phyloP scores from a whole-genome alignment of 2,888 invertebrate genomes.

The Petrophora chlorosata region DNA sequence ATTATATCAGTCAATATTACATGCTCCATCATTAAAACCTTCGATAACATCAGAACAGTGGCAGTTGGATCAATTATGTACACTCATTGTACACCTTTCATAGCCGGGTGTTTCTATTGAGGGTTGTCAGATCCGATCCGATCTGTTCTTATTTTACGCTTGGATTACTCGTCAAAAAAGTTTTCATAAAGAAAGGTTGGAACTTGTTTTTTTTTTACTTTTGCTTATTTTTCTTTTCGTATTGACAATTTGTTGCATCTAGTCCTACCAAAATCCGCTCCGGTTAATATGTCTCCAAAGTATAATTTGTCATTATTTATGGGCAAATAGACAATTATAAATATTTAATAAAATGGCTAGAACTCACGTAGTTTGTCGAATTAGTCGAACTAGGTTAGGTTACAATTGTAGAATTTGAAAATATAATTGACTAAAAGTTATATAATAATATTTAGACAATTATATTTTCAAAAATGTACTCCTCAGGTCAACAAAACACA shows the following conservation, averaged over 20 bases:
- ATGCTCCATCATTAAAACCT: not conserved
- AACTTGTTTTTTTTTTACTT: not conserved
- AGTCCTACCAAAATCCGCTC: too few relatives aligned
- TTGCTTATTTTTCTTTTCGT: not conserved
- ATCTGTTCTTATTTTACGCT: not conserved
- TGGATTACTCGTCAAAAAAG: not conserved
- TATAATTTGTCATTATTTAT: too few relatives aligned
- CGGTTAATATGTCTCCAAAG: too few relatives aligned
- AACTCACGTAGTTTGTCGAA: too few relatives aligned
- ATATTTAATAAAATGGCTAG: too few relatives aligned
- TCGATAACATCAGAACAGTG: not conserved
- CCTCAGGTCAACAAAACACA: not conserved
- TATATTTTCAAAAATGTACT: not conserved
- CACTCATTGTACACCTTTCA: not conserved
- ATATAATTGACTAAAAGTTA: too few relatives aligned
- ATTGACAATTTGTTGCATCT: too few relatives aligned
- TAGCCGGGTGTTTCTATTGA: not conserved
- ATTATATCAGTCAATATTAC: too few relatives aligned
- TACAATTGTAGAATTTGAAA: too few relatives aligned
- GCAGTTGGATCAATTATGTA: conserved; percentile 2
- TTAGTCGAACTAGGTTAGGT: too few relatives aligned
- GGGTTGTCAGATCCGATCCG: not conserved
- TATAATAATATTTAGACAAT: too few relatives aligned
- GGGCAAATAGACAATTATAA: too few relatives aligned
- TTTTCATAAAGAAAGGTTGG: not conserved